These are phyloP conservation scores for Euspilapteryx auroguttella DNA, from an alignment of 2,888 invertebrate genomes.

Conservation along the genomic window DNA sequence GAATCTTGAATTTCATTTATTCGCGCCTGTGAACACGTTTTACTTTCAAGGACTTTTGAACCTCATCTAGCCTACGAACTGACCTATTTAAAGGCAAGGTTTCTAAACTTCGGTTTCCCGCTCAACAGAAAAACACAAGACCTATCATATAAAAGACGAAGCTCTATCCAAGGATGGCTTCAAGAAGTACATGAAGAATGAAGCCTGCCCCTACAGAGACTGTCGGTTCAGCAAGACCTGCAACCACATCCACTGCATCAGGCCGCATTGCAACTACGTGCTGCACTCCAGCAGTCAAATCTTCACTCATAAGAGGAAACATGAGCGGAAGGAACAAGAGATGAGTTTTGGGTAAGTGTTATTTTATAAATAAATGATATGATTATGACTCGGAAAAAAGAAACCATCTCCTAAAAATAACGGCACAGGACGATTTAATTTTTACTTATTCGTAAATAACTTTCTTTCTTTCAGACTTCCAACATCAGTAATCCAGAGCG, in stretches of 20 bases:
- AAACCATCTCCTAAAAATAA: no score
- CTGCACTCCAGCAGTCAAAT: slow-evolving; percentile 96
- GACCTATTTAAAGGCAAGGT: no score
- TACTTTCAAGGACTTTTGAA: no score
- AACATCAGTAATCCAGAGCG: slow-evolving; percentile 46
- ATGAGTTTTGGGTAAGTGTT: slow-evolving; percentile 81
- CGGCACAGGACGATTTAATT: no score
- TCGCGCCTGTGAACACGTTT: no score
- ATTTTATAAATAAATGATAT: neutral
- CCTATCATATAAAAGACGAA: slow-evolving; percentile 97
- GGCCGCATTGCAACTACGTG: slow-evolving; percentile 93
- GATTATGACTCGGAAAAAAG: no score
- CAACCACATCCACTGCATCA: slow-evolving; percentile 98
- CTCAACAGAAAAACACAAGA: slow-evolving; percentile 97
- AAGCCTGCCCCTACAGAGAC: slow-evolving; percentile 86
- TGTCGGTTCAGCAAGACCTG: slow-evolving; percentile 93
- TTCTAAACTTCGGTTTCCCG: no score
- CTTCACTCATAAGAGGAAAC: slow-evolving; percentile 96
- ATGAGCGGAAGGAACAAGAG: slow-evolving; percentile 92
- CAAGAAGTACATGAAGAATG: slow-evolving; percentile 98
- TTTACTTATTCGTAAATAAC: neutral
- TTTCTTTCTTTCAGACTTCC: slow-evolving; percentile 25
- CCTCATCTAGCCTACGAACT: no score
- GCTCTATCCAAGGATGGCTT: slow-evolving; percentile 94
- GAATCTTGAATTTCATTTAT: no score